Conservation (phyloP, 2,888 invertebrate species). For the Teinopalpus imperialis region DNA sequence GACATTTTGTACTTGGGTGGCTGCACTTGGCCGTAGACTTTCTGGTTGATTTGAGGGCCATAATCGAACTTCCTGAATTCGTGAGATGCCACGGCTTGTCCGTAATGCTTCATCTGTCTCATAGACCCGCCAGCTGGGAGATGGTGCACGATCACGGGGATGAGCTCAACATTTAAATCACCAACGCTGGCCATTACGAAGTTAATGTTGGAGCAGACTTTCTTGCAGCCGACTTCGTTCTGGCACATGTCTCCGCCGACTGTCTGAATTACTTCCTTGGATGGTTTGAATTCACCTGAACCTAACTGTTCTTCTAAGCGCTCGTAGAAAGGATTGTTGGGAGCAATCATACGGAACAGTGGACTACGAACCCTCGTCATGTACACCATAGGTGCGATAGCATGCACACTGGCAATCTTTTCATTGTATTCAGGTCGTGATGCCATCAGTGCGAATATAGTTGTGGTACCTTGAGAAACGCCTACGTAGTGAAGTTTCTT, state of each 20-base stretch:
- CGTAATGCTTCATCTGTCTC: slow-evolving; percentile 79
- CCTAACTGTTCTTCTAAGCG: slow-evolving; percentile 48
- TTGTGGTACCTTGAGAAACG: slow-evolving; percentile 58
- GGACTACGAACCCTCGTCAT: slow-evolving; percentile 68
- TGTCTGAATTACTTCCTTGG: slow-evolving; percentile 46
- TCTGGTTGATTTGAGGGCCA: slow-evolving; percentile 55
- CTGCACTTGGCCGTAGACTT: slow-evolving; percentile 55
- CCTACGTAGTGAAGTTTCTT: slow-evolving; percentile 66
- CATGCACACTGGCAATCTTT: slow-evolving; percentile 64
- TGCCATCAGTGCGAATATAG: slow-evolving; percentile 60
- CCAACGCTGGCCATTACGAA: slow-evolving; percentile 83
- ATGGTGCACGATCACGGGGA: slow-evolving; percentile 79
- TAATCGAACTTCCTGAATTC: slow-evolving; percentile 66
- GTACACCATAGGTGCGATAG: slow-evolving; percentile 70
- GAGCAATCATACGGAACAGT: slow-evolving; percentile 63
- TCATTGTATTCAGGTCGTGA: slow-evolving; percentile 60
- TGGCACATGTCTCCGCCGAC: slow-evolving; percentile 62
- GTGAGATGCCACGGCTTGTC: slow-evolving; percentile 64
- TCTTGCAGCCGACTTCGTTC: slow-evolving; percentile 59
- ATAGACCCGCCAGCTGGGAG: slow-evolving; percentile 81
- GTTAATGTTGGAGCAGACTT: slow-evolving; percentile 82
- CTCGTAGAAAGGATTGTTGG: slow-evolving; percentile 51
- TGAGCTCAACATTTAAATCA: slow-evolving; percentile 74
- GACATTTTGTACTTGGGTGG: slow-evolving; percentile 65
- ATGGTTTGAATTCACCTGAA: slow-evolving; percentile 56